These are phyloP conservation scores for Cyprinus carpio DNA, from an alignment of 2,113 vertebrate species.

Conservation along the genomic window DNA sequence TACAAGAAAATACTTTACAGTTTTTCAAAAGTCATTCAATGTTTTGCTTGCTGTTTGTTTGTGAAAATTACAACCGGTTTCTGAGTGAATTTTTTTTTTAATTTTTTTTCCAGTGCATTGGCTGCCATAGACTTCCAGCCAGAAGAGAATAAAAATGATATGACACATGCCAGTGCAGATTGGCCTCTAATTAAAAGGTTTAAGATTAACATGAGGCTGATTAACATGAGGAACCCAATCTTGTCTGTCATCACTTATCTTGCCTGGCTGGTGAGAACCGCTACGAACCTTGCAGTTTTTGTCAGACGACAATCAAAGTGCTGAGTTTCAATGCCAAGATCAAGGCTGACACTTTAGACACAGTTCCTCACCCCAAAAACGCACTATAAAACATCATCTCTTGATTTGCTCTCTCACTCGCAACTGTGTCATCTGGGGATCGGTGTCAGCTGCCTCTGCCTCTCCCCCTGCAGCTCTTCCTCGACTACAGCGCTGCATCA, in stretches of 20 bases:
- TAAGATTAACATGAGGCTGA: background rate
- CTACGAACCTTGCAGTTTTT: background rate
- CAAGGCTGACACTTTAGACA: slow-evolving; percentile 32
- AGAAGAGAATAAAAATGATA: background rate
- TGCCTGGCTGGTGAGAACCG: background rate
- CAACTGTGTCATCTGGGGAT: slow-evolving; percentile 30
- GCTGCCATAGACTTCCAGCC: background rate
- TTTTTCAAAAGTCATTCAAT: background rate
- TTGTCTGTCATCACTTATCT: background rate
- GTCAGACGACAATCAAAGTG: slow-evolving; percentile 16
- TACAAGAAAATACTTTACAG: background rate
- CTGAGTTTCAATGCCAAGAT: background rate
- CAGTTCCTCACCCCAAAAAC: slow-evolving; percentile 9
- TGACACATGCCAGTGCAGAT: background rate
- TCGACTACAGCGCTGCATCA: slow-evolving; percentile 45
- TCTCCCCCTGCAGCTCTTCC: slow-evolving; percentile 40
- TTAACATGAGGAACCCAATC: background rate
- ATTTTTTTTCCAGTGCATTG: background rate
- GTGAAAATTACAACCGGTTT: background rate
- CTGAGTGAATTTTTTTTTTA: background rate
- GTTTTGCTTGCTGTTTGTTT: background rate
- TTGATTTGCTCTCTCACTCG: slow-evolving; percentile 47
- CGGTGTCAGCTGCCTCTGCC: slow-evolving; percentile 17
- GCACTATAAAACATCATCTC: background rate
- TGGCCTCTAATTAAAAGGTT: background rate